Conservation (phyloP, 2,888 invertebrate genomes). For the Ypsolopha sequella region DNA sequence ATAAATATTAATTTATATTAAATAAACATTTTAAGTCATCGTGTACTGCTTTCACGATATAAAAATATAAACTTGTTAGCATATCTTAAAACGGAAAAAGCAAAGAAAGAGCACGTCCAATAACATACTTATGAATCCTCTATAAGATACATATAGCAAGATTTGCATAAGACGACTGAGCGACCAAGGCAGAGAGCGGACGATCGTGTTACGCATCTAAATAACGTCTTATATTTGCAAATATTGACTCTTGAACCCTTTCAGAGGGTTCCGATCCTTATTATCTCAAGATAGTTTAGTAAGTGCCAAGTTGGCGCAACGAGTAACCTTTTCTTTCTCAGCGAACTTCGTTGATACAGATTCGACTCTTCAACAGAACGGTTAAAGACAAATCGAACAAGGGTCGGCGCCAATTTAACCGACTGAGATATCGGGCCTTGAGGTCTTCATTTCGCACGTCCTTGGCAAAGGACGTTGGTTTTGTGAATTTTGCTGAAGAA, state of each 20-base stretch:
- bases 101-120: constrained; percentile 31
- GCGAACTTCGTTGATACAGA: constrained; percentile 19
- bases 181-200: constrained; percentile 37
- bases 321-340: constrained; percentile 22
- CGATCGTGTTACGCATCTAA: constrained; percentile 65
- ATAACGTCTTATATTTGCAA: constrained; percentile 67
- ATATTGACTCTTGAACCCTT: constrained; percentile 64
- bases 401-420: not conserved
- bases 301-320: constrained; percentile 41
- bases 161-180: constrained; percentile 59
- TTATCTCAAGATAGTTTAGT: constrained; percentile 57
- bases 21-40: too few relatives aligned
- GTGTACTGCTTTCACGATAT: too few relatives aligned
- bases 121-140: constrained; percentile 57
- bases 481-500: too few relatives aligned
- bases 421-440: too few relatives aligned
- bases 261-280: constrained; percentile 49
- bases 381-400: not conserved
- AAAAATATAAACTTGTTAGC: constrained; percentile 2
- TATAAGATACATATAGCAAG: constrained; percentile 46
- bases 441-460: too few relatives aligned
- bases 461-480: too few relatives aligned
- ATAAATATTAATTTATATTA: too few relatives aligned
- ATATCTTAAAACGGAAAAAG: not conserved
- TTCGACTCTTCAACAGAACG: constrained; percentile 1